Percentiles rank a stretch among this genome's conserved stretches.
These are phyloP conservation scores for Dendrolimus punctatus DNA, from an alignment of 1,140 invertebrate species.

Conservation along the genomic window DNA sequence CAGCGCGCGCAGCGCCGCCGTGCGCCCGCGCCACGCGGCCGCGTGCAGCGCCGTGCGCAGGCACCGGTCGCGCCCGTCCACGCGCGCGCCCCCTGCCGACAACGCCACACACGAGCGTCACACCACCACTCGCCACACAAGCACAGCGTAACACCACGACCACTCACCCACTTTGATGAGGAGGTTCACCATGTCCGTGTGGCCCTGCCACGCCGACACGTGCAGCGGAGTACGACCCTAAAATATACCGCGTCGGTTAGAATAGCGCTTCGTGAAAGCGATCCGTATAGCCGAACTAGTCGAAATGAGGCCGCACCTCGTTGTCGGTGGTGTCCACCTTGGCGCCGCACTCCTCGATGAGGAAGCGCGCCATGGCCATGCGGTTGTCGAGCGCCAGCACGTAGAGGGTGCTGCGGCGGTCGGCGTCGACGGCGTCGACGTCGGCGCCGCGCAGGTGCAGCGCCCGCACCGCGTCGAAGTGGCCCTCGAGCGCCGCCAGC, in stretches of 20 bases:
- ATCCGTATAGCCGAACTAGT: no score
- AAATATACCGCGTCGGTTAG: no score
- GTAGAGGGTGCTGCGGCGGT: constrained; percentile 93
- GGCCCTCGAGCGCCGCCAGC: constrained; percentile 88
- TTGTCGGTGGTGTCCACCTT: constrained; percentile 90
- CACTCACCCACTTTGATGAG: constrained; percentile 78
- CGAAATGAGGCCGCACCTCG: constrained; percentile 85
- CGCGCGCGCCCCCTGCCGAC: constrained; percentile 78
- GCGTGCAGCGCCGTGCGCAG: constrained; percentile 92
- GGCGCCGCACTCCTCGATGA: constrained; percentile 84
- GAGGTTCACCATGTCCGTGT: constrained; percentile 92
- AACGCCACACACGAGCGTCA: constrained; percentile 1
- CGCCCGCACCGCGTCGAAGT: constrained; percentile 86
- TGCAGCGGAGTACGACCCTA: constrained; percentile 92
- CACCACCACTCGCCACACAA: no score
- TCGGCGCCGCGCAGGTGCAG: constrained; percentile 86
- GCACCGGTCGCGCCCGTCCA: constrained; percentile 93
- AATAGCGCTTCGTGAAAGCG: no score
- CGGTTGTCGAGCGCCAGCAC: constrained; percentile 93
- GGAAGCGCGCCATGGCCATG: constrained; percentile 86
- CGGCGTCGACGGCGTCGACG: constrained; percentile 91
- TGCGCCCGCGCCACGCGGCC: constrained; percentile 96
- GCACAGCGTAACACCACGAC: no score
- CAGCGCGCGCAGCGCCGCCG: constrained; percentile 86
- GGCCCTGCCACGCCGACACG: constrained; percentile 95